Percentiles rank a stretch among this genome's conserved stretches.
Conservation (phyloP, 2,113 vertebrate genomes). For the Paratilapia polleni region DNA sequence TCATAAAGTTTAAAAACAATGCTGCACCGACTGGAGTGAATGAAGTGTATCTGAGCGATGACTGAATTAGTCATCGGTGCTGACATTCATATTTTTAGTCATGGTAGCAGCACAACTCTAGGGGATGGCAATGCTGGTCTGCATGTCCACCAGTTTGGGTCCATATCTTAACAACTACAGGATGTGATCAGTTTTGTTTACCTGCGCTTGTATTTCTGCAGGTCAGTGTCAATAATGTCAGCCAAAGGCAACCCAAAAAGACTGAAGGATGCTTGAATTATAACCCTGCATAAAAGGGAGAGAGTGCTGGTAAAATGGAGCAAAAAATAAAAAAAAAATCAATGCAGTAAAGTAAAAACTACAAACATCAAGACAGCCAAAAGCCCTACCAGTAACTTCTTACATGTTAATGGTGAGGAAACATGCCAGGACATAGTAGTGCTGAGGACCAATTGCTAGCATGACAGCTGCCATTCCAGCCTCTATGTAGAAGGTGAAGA, state of each 20-base stretch:
- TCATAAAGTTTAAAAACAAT: rapidly evolving
- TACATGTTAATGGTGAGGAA: constrained; percentile 89
- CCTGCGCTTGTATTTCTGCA: constrained; percentile 86
- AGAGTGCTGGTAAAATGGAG: not conserved
- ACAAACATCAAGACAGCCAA: not conserved
- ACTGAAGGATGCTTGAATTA: constrained; percentile 87
- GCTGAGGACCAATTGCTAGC: constrained; percentile 83
- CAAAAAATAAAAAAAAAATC: not conserved
- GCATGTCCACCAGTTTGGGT: not conserved
- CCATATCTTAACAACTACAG: not conserved
- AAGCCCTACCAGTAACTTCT: constrained; percentile 55
- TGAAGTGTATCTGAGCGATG: not conserved
- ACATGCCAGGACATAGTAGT: constrained; percentile 84
- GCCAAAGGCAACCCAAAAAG: constrained; percentile 90
- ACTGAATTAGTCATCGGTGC: not conserved
- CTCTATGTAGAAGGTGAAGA: constrained; percentile 88
- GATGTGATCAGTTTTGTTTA: constrained; percentile 51
- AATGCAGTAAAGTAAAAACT: not conserved
- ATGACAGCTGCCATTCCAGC: constrained; percentile 80
- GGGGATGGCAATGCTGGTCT: not conserved
- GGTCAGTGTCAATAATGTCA: constrained; percentile 88
- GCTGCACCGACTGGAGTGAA: not conserved
- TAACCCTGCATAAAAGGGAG: constrained; percentile 78
- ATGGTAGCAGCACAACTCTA: not conserved
- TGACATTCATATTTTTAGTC: not conserved